These are phyloP conservation scores for Psittacula echo DNA, from an alignment of 2,797 vertebrate species.

Conservation along the genomic window DNA sequence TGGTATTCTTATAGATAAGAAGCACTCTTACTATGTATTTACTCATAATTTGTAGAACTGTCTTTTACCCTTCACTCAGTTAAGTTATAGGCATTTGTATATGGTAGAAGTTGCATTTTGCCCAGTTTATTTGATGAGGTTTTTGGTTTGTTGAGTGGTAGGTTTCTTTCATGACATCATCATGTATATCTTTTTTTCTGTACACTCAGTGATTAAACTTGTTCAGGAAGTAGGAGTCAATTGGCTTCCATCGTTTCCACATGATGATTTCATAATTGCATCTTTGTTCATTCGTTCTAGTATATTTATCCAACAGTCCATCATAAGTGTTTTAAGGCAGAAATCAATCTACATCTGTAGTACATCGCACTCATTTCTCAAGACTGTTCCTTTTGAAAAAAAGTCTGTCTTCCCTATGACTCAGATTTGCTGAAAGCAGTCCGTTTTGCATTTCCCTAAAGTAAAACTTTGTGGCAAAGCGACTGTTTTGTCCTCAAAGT, in stretches of 20 bases:
- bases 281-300: background rate
- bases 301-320: background rate
- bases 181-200: background rate
- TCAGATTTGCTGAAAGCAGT: background rate
- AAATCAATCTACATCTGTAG: background rate
- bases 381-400: background rate
- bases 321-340: background rate
- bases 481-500: background rate
- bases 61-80: background rate
- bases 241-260: background rate
- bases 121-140: background rate
- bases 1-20: background rate
- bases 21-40: accelerated
- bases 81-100: background rate
- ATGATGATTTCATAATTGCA: background rate
- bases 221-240: background rate
- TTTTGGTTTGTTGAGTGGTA: background rate
- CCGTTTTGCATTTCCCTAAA: background rate
- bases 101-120: background rate
- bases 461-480: background rate
- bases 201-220: background rate
- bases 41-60: background rate
- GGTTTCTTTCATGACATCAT: background rate
- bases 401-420: background rate
- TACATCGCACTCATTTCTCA: background rate